Evolutionary conservation across 1,140 invertebrate species (phyloP).

Genomic region (Aphelenchoides fujianensis): DNA sequence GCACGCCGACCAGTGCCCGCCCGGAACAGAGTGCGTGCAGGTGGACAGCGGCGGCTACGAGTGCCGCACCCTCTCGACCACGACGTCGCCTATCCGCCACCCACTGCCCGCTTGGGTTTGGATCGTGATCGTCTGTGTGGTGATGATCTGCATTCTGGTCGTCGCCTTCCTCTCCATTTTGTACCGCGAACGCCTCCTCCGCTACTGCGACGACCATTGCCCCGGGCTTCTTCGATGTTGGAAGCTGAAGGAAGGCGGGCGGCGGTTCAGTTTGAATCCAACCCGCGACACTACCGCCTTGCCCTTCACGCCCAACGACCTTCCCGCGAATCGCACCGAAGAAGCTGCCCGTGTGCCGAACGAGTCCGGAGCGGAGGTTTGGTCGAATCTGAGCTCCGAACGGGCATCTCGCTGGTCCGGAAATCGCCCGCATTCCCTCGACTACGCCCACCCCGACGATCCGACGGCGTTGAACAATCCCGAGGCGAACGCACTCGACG

Average conservation of each 20-base stretch:
- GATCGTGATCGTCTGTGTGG: background rate
- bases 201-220: background rate
- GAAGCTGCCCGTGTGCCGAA: background rate
- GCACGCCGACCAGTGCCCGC: background rate
- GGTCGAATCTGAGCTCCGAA: background rate
- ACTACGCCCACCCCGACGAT: background rate
- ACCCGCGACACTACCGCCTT: conserved; percentile 11
- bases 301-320: conserved; percentile 6
- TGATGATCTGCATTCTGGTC: background rate
- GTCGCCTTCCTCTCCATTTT: background rate
- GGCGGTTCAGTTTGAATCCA: conserved; percentile 16
- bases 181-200: background rate
- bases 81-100: background rate
- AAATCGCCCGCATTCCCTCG: background rate
- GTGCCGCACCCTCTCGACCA: background rate
- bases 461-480: conserved; percentile 2
- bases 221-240: conserved; percentile 11
- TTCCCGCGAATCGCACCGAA: no score
- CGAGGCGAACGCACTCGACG: background rate
- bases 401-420: background rate
- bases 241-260: conserved; percentile 7
- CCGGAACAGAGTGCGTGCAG: background rate
- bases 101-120: background rate
- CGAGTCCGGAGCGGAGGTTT: background rate
- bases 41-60: background rate